Conservation (phyloP, 1,140 invertebrate genomes). For the Papilio glaucus region DNA sequence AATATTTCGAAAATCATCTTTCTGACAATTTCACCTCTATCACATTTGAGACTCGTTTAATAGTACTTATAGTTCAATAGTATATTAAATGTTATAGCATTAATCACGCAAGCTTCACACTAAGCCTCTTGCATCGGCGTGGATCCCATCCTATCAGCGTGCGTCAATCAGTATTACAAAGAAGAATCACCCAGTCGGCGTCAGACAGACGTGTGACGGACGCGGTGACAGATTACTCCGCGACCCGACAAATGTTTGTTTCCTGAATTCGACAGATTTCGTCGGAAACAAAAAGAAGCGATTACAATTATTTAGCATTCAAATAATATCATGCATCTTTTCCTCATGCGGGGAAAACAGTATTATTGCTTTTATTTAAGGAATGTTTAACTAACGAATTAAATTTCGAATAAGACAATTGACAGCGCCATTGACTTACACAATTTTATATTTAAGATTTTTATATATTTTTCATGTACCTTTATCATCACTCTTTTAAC, state of each 20-base stretch:
- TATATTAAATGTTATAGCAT: slow-evolving; percentile 36
- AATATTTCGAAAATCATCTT: not conserved
- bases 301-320: slow-evolving; percentile 24
- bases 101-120: slow-evolving; percentile 48
- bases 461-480: too few species aligned
- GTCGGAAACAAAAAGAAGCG: slow-evolving; percentile 31
- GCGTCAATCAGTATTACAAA: slow-evolving; percentile 57
- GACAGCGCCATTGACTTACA: too few species aligned
- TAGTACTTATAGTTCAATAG: not conserved
- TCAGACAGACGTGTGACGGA: slow-evolving; percentile 53
- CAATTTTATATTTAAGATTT: too few species aligned
- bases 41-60: too few species aligned
- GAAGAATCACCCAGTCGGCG: slow-evolving; percentile 55
- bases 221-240: slow-evolving; percentile 32
- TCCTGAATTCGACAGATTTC: slow-evolving; percentile 28
- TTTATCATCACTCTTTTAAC: too few species aligned
- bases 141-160: slow-evolving; percentile 53
- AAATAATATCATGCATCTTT: not conserved
- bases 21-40: not conserved
- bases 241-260: slow-evolving; percentile 42
- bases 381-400: too few species aligned
- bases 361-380: too few species aligned
- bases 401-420: too few species aligned
- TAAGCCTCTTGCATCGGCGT: slow-evolving; percentile 48
- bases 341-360: too few species aligned